Evolutionary conservation across 1,140 invertebrate species (phyloP).

Genomic region (Trachymyrmex septentrionalis): DNA sequence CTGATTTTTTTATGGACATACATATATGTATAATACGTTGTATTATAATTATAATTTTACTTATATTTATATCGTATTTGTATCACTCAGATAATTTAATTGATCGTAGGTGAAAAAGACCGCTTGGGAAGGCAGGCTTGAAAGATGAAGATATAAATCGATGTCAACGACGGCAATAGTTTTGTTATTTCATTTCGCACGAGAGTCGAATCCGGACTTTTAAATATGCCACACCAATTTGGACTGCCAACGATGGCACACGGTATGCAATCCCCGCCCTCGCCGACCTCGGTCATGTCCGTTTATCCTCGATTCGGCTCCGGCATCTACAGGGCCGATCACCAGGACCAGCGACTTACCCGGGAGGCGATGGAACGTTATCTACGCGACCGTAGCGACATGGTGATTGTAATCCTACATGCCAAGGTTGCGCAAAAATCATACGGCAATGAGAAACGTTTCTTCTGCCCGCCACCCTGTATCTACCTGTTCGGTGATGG

Average conservation of each 20-base stretch:
- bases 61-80: neutral
- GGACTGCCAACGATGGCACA: constrained; percentile 89
- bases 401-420: constrained; percentile 98
- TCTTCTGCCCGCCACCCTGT: constrained; percentile 99
- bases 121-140: constrained; percentile 18
- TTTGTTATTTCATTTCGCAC: constrained; percentile 40
- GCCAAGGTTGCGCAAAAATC: constrained; percentile 99
- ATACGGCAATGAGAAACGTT: constrained; percentile 99
- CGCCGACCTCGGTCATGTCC: constrained; percentile 89
- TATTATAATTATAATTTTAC: neutral
- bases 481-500: constrained; percentile 99
- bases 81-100: constrained; percentile 3
- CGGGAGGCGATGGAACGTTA: constrained; percentile 99
- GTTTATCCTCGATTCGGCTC: constrained; percentile 88
- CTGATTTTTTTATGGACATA: neutral
- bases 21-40: neutral
- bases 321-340: constrained; percentile 90
- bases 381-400: constrained; percentile 96
- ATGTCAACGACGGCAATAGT: constrained; percentile 27
- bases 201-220: constrained; percentile 49
- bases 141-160: constrained; percentile 62
- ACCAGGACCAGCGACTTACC: constrained; percentile 92
- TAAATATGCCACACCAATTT: constrained; percentile 92
- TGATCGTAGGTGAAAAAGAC: constrained; percentile 61
- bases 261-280: constrained; percentile 92